phyloP scores from a whole-genome alignment of 2,888 invertebrate genomes.

The Chironomus tentans region DNA sequence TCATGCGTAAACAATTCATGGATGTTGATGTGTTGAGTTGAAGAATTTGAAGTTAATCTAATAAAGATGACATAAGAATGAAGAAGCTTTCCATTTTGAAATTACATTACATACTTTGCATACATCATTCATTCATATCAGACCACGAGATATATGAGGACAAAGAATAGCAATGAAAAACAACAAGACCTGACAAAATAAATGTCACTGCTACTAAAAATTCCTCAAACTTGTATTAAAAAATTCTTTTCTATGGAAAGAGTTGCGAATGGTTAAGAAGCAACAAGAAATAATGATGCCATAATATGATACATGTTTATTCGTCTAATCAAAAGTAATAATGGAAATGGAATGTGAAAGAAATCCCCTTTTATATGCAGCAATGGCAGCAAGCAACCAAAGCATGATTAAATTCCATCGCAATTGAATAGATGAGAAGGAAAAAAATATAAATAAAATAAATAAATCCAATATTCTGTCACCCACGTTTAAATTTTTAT shows the following conservation, averaged over 20 bases:
- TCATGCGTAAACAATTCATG: not conserved
- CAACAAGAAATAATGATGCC: not conserved
- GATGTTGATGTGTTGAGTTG: too few species aligned
- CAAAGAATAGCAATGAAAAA: too few species aligned
- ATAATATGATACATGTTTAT: constrained; percentile 10
- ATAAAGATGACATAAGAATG: not conserved
- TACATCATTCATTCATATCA: too few species aligned
- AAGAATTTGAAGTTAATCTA: constrained; percentile 8
- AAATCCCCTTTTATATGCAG: constrained; percentile 19
- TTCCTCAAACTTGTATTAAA: too few species aligned
- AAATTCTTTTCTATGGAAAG: too few species aligned
- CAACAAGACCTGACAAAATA: too few species aligned
- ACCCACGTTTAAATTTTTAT: not conserved
- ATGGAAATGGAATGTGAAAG: constrained; percentile 9
- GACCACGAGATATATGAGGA: too few species aligned
- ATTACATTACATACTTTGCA: not conserved
- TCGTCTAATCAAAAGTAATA: constrained; percentile 22
- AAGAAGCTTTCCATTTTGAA: not conserved
- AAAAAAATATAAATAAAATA: not conserved
- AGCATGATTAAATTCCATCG: constrained; percentile 23
- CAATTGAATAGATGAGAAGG: constrained; percentile 7
- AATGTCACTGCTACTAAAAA: not conserved
- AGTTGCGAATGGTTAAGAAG: not conserved
- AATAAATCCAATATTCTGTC: constrained; percentile 10
- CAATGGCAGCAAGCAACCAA: not conserved